Percentiles rank a stretch among this genome's conserved stretches.
These are phyloP conservation scores for Tragelaphus buxtoni DNA, from an alignment of 2,113 vertebrate genomes.

Conservation along the genomic window DNA sequence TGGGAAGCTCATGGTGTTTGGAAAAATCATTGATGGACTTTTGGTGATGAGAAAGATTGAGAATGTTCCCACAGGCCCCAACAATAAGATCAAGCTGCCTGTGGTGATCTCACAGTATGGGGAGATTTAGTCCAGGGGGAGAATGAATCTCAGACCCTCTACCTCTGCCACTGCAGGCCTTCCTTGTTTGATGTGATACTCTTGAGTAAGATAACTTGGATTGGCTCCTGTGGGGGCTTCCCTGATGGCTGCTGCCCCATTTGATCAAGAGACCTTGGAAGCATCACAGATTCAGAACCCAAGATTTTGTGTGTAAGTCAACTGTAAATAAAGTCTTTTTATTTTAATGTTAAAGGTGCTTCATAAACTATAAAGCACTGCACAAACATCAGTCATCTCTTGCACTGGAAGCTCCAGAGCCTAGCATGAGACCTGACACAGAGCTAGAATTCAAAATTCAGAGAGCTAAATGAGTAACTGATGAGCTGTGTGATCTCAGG, in stretches of 20 bases:
- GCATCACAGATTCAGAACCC: conserved; percentile 35
- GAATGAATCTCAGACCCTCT: not conserved
- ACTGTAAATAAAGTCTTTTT: conserved; percentile 79
- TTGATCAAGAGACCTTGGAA: conserved; percentile 42
- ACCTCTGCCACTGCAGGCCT: not conserved
- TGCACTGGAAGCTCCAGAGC: not conserved
- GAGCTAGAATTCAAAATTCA: not conserved
- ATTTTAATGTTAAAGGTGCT: not conserved
- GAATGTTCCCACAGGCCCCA: conserved; percentile 96
- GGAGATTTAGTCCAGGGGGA: conserved; percentile 85
- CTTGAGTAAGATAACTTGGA: not conserved
- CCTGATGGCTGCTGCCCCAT: not conserved
- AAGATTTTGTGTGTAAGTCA: not conserved
- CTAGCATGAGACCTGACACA: not conserved
- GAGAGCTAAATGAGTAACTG: not conserved
- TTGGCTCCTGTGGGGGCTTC: not conserved
- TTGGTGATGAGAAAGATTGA: conserved; percentile 98
- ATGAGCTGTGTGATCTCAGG: not conserved
- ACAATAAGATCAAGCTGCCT: conserved; percentile 96
- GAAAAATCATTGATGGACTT: conserved; percentile 95
- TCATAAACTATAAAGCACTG: not conserved
- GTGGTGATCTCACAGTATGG: conserved; percentile 94
- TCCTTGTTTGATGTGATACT: not conserved
- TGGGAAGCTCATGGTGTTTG: conserved; percentile 97
- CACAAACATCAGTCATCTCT: not conserved